Percentiles rank a stretch among this genome's conserved stretches.
phyloP scores from a whole-genome alignment of 1,140 invertebrate genomes.

The Pararge aegeria region DNA sequence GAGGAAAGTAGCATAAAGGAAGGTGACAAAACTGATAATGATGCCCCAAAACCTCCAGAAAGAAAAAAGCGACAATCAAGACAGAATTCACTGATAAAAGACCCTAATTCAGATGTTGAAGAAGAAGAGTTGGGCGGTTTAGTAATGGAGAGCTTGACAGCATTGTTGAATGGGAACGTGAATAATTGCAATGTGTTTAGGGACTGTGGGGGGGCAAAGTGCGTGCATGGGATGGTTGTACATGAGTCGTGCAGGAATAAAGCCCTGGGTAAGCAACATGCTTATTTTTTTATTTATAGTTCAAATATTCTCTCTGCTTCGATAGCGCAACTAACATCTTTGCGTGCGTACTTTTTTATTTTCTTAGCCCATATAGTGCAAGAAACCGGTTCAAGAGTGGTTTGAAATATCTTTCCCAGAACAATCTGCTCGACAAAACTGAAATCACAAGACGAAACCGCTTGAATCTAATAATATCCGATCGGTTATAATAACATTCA shows the following conservation, averaged over 20 bases:
- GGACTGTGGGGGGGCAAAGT: slow-evolving; percentile 94
- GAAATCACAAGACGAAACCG: too few relatives aligned
- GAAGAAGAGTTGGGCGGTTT: slow-evolving; percentile 90
- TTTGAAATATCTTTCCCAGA: too few relatives aligned
- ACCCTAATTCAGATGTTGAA: slow-evolving; percentile 74
- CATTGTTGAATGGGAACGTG: slow-evolving; percentile 88
- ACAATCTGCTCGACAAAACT: too few relatives aligned
- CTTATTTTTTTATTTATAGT: neutral
- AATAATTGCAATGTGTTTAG: slow-evolving; percentile 96
- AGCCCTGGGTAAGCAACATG: slow-evolving; percentile 81
- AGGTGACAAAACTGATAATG: slow-evolving; percentile 37
- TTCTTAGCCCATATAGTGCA: too few relatives aligned
- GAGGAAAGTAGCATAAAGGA: slow-evolving; percentile 56
- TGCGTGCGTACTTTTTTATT: too few relatives aligned
- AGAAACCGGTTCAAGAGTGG: too few relatives aligned
- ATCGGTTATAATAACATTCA: too few relatives aligned
- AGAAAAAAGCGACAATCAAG: slow-evolving; percentile 61
- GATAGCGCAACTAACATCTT: too few relatives aligned
- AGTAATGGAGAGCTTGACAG: slow-evolving; percentile 92
- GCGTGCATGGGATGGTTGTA: slow-evolving; percentile 93
- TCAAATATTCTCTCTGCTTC: too few relatives aligned
- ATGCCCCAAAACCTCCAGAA: slow-evolving; percentile 62
- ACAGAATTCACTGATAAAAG: slow-evolving; percentile 78
- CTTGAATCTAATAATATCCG: too few relatives aligned
- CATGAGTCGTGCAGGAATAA: slow-evolving; percentile 90